phyloP scores from a whole-genome alignment of 35 echinoderm and acorn worm genomes.

The Ophiothrix spiculata region DNA sequence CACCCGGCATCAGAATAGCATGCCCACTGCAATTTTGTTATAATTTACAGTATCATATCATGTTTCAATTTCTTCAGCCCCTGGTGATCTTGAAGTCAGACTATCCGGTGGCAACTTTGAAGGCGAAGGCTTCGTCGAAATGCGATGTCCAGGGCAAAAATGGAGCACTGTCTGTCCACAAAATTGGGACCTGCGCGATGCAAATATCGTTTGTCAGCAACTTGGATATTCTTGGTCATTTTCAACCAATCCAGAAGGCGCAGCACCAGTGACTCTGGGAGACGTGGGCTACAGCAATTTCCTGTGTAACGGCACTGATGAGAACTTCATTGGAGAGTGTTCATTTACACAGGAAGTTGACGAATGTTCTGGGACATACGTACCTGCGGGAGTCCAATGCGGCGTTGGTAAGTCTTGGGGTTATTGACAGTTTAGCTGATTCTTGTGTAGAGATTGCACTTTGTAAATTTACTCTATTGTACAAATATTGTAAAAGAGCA shows the following conservation, averaged over 20 bases:
- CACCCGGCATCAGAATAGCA: too few species aligned
- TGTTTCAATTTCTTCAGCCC: background rate
- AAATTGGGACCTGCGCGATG: slow-evolving; percentile 31
- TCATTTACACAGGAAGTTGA: background rate
- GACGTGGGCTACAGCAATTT: background rate
- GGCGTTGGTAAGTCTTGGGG: slow-evolving; percentile 6
- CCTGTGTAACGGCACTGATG: background rate
- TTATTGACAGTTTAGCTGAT: too few species aligned
- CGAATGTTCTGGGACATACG: background rate
- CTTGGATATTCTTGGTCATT: slow-evolving; percentile 18
- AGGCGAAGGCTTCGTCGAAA: background rate
- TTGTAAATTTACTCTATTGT: too few species aligned
- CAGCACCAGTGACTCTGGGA: background rate
- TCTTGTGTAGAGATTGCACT: too few species aligned
- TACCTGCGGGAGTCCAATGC: background rate
- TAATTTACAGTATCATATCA: background rate
- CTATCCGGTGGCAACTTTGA: background rate
- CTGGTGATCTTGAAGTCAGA: background rate
- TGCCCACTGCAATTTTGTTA: too few species aligned
- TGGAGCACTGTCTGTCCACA: slow-evolving; percentile 37
- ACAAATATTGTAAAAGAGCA: too few species aligned
- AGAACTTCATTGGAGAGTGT: background rate
- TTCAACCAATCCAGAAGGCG: background rate
- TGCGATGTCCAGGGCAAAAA: background rate
- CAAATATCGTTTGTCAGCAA: slow-evolving; percentile 23